phyloP scores from a whole-genome alignment of 2,113 vertebrate species.

The Crotalus helleri region DNA sequence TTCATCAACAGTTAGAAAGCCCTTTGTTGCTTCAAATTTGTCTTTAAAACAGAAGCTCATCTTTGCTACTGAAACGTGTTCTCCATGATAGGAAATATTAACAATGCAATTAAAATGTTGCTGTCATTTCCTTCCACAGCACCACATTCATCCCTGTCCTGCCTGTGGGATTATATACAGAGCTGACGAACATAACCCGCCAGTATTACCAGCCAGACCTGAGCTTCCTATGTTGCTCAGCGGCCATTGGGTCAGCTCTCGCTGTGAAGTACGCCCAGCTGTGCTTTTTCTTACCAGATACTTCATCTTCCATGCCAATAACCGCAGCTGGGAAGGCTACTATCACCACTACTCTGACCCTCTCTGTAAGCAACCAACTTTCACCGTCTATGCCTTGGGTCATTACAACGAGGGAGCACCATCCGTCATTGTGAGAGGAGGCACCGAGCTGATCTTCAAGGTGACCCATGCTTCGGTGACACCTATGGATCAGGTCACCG shows the following conservation, averaged over 20 bases:
- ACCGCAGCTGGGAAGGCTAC: conserved; percentile 79
- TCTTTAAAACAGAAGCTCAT: not conserved
- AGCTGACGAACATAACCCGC: conserved; percentile 77
- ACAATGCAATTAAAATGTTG: not conserved
- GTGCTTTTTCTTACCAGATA: conserved; percentile 86
- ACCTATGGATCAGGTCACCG: conserved; percentile 69
- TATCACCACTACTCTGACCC: conserved; percentile 87
- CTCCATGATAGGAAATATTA: not conserved
- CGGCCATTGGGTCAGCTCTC: conserved; percentile 81
- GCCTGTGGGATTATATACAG: conserved; percentile 77
- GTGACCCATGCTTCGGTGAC: conserved; percentile 77
- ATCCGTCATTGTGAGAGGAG: conserved; percentile 71
- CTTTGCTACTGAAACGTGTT: not conserved
- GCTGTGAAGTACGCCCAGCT: conserved; percentile 80
- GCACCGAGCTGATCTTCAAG: conserved; percentile 81
- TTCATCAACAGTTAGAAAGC: not conserved
- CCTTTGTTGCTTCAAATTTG: not conserved
- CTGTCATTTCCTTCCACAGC: conserved; percentile 64
- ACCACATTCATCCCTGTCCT: conserved; percentile 81
- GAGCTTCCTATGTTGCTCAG: conserved; percentile 66
- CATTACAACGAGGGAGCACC: conserved; percentile 74
- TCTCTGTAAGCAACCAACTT: conserved; percentile 77
- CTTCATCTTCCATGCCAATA: conserved; percentile 75
- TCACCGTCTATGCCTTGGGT: conserved; percentile 79
- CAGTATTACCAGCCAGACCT: conserved; percentile 62